Evolutionary conservation across 1,140 invertebrate genomes (phyloP), one percentile per base, ranked within the genome.

Genomic region (Oryzaephilus surinamensis): DNA sequence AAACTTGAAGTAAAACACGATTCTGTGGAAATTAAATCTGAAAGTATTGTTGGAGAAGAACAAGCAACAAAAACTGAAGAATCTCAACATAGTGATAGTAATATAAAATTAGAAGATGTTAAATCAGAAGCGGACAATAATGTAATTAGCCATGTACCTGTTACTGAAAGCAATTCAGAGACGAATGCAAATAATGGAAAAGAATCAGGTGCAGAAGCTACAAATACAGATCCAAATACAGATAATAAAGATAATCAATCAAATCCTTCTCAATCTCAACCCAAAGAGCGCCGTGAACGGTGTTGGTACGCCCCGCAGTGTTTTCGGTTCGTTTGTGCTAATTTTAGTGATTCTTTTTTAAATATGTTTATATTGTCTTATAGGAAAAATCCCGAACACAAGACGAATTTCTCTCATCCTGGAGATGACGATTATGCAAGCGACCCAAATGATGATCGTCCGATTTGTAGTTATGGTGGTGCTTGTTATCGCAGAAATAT

Each of bases 401-500:
- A 54, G 50, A 34, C 26, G 12, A 40, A 52, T 31, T 69, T 55
- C 27, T 63, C 63, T 50, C 69, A 71, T 54, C 61, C 62, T 16
- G 58, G 65, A 6, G 74, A 77, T 60, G 26, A 54, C 3, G 73
- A 73, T 50, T 76, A 68, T 44, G 52, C 64, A 6, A 19, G 45
- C 11, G 48, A 56, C 35, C 45, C 48, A 13, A 53, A 62, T 24
- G 68, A 72, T 44, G 43, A 62, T 20, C 58, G 65, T 32, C 62
- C 69, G 5, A 55, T 67, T 42, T 73, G 73, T 56, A 55, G 55
- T 17, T 73, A 66, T 41, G 72, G 73, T 6, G 46, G 52, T 10
- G 31, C 41, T 6, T 73, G 72, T 50, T 72, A 71, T 46, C 60
- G 72, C 20, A 66, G 60, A 36, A 73, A 72, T 55, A 51, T 55